Conservation (phyloP, 1,140 invertebrate species). For the Zaprionus vittiger region DNA sequence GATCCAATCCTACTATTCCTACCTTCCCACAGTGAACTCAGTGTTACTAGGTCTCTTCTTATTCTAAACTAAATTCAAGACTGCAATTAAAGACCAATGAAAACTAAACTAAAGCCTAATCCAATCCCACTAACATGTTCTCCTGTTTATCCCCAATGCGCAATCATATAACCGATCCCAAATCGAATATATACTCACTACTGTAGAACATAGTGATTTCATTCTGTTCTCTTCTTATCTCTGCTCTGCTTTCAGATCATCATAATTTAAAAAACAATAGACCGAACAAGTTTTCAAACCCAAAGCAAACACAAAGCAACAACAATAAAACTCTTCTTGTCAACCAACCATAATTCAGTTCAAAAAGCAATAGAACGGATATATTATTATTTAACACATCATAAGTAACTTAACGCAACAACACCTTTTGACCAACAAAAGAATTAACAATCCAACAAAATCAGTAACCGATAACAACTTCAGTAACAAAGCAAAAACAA, state of each 20-base stretch:
- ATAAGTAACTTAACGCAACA: conserved; percentile 30
- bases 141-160: too few relatives aligned
- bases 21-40: too few relatives aligned
- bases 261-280: conserved; percentile 84
- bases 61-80: neutral
- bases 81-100: neutral
- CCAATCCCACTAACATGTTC: neutral
- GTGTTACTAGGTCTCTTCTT: too few relatives aligned
- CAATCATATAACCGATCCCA: neutral
- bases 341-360: conserved; percentile 72
- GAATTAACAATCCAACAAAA: conserved; percentile 15
- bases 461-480: conserved; percentile 24
- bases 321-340: conserved; percentile 54
- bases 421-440: conserved; percentile 40
- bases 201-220: neutral
- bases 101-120: neutral
- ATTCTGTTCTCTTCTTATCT: conserved; percentile 18
- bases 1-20: neutral
- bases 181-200: neutral
- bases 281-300: conserved; percentile 70
- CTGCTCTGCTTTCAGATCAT: conserved; percentile 73
- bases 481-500: conserved; percentile 30
- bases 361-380: conserved; percentile 77
- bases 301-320: conserved; percentile 37
- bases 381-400: conserved; percentile 33